Conservation (phyloP, 2,888 invertebrate species). For the Diadegma fenestrale region DNA sequence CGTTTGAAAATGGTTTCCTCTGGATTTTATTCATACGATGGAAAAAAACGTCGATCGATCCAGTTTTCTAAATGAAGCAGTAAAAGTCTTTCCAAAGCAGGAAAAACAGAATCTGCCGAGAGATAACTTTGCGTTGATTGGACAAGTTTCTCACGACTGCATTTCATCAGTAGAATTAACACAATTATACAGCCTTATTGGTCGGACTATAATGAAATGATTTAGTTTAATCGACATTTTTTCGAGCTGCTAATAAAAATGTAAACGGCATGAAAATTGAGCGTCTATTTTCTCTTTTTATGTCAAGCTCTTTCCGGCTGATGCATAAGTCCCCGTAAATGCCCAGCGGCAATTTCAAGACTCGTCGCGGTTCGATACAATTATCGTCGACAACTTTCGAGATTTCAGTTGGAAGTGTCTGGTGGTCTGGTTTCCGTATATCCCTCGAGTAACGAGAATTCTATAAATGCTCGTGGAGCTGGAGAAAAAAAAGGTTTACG, state of each 20-base stretch:
- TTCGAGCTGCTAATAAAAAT: neutral
- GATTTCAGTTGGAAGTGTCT: conserved; percentile 22
- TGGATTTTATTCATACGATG: neutral
- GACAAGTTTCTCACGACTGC: neutral
- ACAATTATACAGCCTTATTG: neutral
- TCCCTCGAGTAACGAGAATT: conserved; percentile 42
- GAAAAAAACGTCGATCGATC: neutral
- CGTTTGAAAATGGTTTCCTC: no score
- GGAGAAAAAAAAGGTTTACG: neutral
- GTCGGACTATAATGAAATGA: neutral
- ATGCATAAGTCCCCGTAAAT: conserved; percentile 17
- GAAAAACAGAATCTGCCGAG: neutral
- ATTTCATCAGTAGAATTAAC: neutral
- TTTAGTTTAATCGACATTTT: neutral
- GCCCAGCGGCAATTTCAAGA: conserved; percentile 39
- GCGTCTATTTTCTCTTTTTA: neutral
- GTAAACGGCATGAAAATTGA: neutral
- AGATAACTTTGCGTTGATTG: neutral
- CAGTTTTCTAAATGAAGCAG: neutral
- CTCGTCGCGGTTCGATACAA: conserved; percentile 14
- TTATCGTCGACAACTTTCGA: conserved; percentile 51
- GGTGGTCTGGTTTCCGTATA: conserved; percentile 8
- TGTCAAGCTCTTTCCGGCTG: conserved; percentile 17
- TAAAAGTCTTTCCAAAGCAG: neutral
- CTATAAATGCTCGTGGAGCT: neutral